Evolutionary conservation across 2,113 vertebrate species (phyloP).

Genomic region (Pteropus alecto): DNA sequence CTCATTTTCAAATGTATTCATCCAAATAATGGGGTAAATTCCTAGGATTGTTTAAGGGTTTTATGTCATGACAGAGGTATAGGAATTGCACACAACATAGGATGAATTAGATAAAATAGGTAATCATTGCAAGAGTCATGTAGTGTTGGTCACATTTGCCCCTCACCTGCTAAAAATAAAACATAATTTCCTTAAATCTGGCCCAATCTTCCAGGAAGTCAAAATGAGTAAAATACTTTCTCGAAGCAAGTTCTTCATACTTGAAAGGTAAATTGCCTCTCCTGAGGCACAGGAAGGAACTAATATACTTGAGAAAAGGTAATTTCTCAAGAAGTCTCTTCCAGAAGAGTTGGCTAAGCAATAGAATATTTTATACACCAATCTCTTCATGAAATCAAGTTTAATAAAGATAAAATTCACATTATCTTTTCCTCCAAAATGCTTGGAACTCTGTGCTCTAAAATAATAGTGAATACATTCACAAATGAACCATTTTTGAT

Average conservation of each 20-base stretch:
- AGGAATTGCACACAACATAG: not conserved
- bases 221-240: slow-evolving; percentile 55
- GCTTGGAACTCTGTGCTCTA: not conserved
- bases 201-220: slow-evolving; percentile 40
- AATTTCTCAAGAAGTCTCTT: slow-evolving; percentile 34
- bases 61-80: not conserved
- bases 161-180: slow-evolving; percentile 55
- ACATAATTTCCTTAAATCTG: slow-evolving; percentile 66
- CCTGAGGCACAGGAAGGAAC: slow-evolving; percentile 13
- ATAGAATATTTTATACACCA: not conserved
- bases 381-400: not conserved
- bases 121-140: not conserved
- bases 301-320: slow-evolving; percentile 32
- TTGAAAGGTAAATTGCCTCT: slow-evolving; percentile 63
- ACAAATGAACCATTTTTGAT: not conserved
- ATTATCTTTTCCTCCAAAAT: not conserved
- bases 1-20: not conserved
- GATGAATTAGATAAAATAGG: slow-evolving; percentile 9
- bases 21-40: not conserved
- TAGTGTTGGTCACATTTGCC: not conserved
- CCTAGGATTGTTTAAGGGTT: not conserved
- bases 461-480: not conserved
- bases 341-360: slow-evolving; percentile 4
- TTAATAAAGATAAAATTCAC: not conserved
- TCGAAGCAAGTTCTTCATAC: slow-evolving; percentile 55